Conservation (phyloP, 1,140 invertebrate genomes). For the Colletes gigas region DNA sequence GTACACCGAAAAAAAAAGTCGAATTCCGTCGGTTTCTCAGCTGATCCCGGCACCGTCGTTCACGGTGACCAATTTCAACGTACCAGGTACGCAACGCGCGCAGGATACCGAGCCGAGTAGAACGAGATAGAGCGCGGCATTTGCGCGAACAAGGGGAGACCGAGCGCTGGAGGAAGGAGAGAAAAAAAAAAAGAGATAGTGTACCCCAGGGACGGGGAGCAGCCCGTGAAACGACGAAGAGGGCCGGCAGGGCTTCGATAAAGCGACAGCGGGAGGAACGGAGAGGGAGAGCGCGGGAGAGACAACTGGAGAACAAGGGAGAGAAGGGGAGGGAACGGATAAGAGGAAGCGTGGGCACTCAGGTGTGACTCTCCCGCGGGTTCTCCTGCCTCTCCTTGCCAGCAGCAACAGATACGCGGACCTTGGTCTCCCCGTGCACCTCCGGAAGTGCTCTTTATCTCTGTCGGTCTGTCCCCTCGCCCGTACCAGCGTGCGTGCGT, state of each 20-base stretch:
- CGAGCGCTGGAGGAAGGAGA: neutral
- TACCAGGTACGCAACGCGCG: constrained; percentile 7
- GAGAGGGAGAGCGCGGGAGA: constrained; percentile 21
- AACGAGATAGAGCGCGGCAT: constrained; percentile 56
- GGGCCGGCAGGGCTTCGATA: constrained; percentile 36
- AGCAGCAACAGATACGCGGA: constrained; percentile 68
- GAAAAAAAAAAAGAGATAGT: constrained; percentile 54
- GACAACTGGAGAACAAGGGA: constrained; percentile 45
- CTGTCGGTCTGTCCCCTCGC: constrained; percentile 79
- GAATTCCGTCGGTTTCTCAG: no score
- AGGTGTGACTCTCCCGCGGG: constrained; percentile 80
- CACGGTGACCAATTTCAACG: neutral
- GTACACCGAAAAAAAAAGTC: no score
- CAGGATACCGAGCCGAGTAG: constrained; percentile 48
- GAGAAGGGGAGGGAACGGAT: constrained; percentile 72
- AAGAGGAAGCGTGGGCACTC: constrained; percentile 81
- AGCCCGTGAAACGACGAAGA: constrained; percentile 46
- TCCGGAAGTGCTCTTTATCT: constrained; percentile 81
- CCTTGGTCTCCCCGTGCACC: constrained; percentile 72
- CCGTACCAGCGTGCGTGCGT: constrained; percentile 53
- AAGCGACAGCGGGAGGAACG: constrained; percentile 10
- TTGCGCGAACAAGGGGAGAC: constrained; percentile 30
- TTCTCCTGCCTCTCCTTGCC: constrained; percentile 71
- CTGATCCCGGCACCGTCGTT: no score
- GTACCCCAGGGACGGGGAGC: constrained; percentile 57